A percentile compares a stretch with the other conserved stretches of the same genome.
phyloP scores from a whole-genome alignment of 92 coral and sea anemone genomes.

The Siderastrea siderea region DNA sequence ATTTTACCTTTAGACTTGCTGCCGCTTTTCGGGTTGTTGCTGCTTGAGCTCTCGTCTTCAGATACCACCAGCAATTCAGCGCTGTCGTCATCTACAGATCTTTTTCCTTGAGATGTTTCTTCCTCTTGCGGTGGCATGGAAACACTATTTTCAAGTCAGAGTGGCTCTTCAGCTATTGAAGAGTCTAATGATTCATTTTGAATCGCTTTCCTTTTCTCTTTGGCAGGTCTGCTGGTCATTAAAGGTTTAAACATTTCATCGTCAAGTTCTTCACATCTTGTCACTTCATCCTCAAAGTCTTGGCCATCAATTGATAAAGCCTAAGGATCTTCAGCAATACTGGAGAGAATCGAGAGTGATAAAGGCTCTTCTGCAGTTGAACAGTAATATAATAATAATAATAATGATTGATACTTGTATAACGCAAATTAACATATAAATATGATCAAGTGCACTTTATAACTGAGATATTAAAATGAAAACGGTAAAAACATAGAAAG shows the following conservation, averaged over 20 bases:
- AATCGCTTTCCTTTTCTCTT: slow-evolving; percentile 10
- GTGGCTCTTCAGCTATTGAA: slow-evolving; percentile 26
- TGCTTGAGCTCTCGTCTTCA: background rate
- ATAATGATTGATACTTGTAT: no score
- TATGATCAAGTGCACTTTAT: no score
- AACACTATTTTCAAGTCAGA: slow-evolving; percentile 6
- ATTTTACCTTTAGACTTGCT: no score
- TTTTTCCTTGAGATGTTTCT: background rate
- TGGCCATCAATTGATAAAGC: background rate
- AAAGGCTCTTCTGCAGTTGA: slow-evolving; percentile 11
- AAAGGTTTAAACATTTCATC: slow-evolving; percentile 21
- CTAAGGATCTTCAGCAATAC: slow-evolving; percentile 29
- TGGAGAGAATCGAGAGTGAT: slow-evolving; percentile 27
- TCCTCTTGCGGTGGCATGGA: slow-evolving; percentile 3
- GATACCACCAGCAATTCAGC: background rate
- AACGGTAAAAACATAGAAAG: no score
- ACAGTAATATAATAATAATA: no score
- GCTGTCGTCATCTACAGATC: background rate
- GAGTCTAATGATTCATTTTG: background rate
- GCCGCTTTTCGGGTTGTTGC: slow-evolving; percentile 8
- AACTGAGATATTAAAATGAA: no score
- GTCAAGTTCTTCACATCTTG: no score
- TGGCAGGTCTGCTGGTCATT: slow-evolving; percentile 22
- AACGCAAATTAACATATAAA: no score
- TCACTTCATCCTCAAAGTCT: background rate